Percentiles rank a stretch among this genome's conserved stretches.
phyloP scores from a whole-genome alignment of 2,113 vertebrate species.

The Talpa occidentalis region DNA sequence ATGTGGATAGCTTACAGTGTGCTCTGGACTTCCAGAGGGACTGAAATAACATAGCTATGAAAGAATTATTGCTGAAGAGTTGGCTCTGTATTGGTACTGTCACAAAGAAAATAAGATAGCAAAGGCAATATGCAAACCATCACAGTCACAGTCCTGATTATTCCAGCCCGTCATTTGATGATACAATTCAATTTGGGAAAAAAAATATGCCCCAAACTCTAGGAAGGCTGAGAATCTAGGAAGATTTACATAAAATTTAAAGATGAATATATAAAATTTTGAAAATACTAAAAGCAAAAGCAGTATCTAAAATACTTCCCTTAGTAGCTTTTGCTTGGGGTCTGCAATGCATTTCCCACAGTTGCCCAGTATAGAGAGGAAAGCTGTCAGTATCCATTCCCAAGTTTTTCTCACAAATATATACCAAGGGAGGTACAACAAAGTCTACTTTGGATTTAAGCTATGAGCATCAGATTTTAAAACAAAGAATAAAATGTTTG shows the following conservation, averaged over 20 bases:
- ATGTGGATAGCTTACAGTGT: not conserved
- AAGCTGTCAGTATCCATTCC: not conserved
- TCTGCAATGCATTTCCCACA: not conserved
- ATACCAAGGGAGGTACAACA: slow-evolving; percentile 13
- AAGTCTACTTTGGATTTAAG: slow-evolving; percentile 57
- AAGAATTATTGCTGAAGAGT: not conserved
- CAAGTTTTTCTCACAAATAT: slow-evolving; percentile 19
- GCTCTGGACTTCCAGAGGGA: not conserved
- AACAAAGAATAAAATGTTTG: slow-evolving; percentile 46
- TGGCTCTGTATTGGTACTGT: not conserved
- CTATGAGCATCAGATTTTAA: slow-evolving; percentile 45
- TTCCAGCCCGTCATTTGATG: not conserved
- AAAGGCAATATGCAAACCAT: not conserved
- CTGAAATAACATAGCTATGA: not conserved
- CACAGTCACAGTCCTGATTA: not conserved
- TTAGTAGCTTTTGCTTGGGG: not conserved
- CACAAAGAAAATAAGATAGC: not conserved
- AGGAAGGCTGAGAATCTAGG: slow-evolving; percentile 38
- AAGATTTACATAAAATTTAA: not conserved
- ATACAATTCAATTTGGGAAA: slow-evolving; percentile 31
- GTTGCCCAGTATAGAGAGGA: not conserved
- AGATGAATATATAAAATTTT: not conserved
- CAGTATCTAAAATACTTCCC: not conserved
- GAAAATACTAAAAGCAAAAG: slow-evolving; percentile 45
- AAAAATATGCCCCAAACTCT: not conserved